Percentiles rank a stretch among this genome's conserved stretches.
Evolutionary conservation across 2,113 vertebrate species (phyloP).

Genomic region (Hassar affinis): DNA sequence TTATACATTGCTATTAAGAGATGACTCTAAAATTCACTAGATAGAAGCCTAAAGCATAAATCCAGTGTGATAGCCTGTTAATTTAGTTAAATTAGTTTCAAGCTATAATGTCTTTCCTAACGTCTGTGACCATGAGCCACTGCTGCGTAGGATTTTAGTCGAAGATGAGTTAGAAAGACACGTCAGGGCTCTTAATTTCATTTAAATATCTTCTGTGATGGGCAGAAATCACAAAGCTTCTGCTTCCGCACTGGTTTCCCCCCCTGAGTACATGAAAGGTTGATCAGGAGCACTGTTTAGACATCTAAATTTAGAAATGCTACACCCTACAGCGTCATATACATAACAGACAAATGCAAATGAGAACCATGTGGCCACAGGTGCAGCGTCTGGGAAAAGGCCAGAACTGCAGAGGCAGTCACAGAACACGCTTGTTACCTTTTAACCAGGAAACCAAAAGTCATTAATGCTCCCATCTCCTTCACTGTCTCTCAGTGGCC

Average conservation of each 20-base stretch:
- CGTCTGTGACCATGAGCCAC: not conserved
- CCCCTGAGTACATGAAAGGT: no score
- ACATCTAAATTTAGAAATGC: not conserved
- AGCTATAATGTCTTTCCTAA: not conserved
- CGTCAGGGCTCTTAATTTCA: not conserved
- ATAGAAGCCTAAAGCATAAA: not conserved
- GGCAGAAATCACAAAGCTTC: not conserved
- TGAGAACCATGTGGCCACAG: not conserved
- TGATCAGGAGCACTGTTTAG: not conserved
- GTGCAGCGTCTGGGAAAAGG: not conserved
- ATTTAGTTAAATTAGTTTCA: not conserved
- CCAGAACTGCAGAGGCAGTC: not conserved
- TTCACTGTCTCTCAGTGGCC: not conserved
- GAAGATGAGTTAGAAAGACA: not conserved
- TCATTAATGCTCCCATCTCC: not conserved
- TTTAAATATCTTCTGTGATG: no score
- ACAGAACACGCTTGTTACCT: not conserved
- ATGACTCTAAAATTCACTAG: not conserved
- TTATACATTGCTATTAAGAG: not conserved
- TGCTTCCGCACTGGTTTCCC: not conserved
- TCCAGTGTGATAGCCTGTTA: not conserved
- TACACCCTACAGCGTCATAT: not conserved
- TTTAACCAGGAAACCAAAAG: constrained; percentile 4
- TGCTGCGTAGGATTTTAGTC: not conserved
- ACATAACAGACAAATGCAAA: not conserved